Percentiles rank a stretch among this genome's conserved stretches.
These are phyloP conservation scores for Antrozous pallidus DNA, from an alignment of 2,797 vertebrate species.

Conservation along the genomic window DNA sequence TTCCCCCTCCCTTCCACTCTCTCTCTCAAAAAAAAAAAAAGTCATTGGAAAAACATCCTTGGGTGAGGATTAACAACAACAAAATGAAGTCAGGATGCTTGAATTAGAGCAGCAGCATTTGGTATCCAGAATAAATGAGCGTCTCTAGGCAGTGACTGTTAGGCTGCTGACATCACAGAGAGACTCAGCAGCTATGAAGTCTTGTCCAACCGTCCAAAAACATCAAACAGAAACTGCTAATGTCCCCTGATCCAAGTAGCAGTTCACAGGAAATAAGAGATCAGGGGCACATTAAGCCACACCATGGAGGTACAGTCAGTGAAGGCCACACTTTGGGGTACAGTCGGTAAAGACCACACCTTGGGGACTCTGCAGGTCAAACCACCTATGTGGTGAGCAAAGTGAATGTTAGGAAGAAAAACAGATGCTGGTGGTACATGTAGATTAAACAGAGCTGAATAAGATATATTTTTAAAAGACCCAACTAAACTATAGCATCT, in stretches of 20 bases:
- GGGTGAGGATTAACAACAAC: too few relatives aligned
- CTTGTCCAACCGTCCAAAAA: not conserved
- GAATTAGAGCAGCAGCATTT: not conserved
- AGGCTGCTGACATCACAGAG: not conserved
- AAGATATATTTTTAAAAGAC: too few relatives aligned
- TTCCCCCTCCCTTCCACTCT: too few relatives aligned
- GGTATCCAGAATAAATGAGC: fast-evolving
- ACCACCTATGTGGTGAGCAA: not conserved
- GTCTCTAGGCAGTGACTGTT: fast-evolving
- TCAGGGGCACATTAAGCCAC: not conserved
- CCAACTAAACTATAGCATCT: not conserved
- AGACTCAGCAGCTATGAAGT: not conserved
- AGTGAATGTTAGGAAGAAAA: not conserved
- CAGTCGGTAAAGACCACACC: not conserved
- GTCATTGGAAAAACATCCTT: too few relatives aligned
- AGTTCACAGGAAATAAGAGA: not conserved
- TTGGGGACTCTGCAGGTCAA: not conserved
- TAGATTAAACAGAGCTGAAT: not conserved
- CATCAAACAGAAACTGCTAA: not conserved
- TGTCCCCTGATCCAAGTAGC: not conserved
- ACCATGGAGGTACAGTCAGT: fast-evolving
- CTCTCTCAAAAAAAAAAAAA: too few relatives aligned
- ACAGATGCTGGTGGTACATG: fast-evolving
- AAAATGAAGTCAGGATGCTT: too few relatives aligned
- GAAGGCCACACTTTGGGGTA: fast-evolving